These are phyloP conservation scores for Adineta ricciae DNA, from an alignment of 2,888 invertebrate species.

Conservation along the genomic window DNA sequence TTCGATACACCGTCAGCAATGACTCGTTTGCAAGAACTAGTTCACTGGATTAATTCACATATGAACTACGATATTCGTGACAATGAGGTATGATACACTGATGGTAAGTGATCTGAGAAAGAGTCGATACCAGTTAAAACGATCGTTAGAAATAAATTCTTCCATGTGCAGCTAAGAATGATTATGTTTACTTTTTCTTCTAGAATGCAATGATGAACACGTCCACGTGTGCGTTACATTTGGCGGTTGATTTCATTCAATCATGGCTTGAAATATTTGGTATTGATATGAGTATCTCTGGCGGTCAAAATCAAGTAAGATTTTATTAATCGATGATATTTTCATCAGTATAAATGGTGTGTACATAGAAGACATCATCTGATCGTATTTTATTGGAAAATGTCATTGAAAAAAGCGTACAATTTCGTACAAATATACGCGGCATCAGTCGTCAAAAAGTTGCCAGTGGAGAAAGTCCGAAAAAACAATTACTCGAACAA, in stretches of 20 bases:
- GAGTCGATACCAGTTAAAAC: no score
- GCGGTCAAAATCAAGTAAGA: neutral
- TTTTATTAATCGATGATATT: neutral
- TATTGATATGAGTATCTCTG: neutral
- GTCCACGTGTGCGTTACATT: neutral
- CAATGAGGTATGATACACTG: neutral
- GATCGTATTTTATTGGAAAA: neutral
- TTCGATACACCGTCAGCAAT: constrained; percentile 68
- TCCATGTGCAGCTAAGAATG: no score
- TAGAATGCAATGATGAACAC: neutral
- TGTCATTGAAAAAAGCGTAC: neutral
- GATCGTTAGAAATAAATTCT: no score
- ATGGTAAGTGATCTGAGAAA: neutral
- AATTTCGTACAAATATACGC: constrained; percentile 19
- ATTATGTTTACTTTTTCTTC: neutral
- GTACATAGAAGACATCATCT: neutral
- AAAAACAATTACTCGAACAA: neutral
- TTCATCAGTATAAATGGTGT: neutral
- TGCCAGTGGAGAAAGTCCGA: neutral
- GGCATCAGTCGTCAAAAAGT: neutral
- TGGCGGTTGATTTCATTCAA: constrained; percentile 11
- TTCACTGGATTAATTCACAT: constrained; percentile 55
- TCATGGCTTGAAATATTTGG: constrained; percentile 6
- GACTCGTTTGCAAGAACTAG: constrained; percentile 57
- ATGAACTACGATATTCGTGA: neutral